These are phyloP conservation scores for Aproaerema taeniolella DNA, from an alignment of 2,888 invertebrate species.

Conservation along the genomic window DNA sequence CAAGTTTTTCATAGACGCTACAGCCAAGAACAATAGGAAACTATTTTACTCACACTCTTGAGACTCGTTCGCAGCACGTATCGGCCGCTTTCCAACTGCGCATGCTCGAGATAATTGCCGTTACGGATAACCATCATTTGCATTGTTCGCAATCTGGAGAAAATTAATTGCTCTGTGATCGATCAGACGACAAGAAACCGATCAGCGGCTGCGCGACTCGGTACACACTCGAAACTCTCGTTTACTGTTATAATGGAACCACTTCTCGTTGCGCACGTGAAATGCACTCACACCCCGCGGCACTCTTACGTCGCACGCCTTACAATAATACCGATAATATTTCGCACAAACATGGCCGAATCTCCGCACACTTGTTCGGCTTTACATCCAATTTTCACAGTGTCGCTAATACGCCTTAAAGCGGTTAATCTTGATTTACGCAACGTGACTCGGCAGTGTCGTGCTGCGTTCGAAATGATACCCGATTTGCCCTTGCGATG, in stretches of 20 bases:
- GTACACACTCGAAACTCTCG: slow-evolving; percentile 2
- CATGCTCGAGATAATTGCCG: slow-evolving; percentile 52
- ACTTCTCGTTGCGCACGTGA: slow-evolving; percentile 1
- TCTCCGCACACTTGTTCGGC: slow-evolving; percentile 22
- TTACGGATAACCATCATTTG: slow-evolving; percentile 67
- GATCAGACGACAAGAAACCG: slow-evolving; percentile 51
- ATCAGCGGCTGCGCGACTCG: slow-evolving; percentile 28
- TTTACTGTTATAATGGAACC: slow-evolving; percentile 6
- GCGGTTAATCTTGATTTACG: slow-evolving; percentile 14
- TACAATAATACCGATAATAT: slow-evolving; percentile 12
- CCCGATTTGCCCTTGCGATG: slow-evolving; percentile 27
- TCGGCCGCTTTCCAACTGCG: slow-evolving; percentile 61
- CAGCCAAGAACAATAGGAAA: slow-evolving; percentile 58
- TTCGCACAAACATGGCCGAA: slow-evolving; percentile 27
- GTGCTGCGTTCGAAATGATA: slow-evolving; percentile 31
- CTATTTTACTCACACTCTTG: slow-evolving; percentile 56
- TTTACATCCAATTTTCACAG: slow-evolving; percentile 22
- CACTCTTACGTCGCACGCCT: background rate
- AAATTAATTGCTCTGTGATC: slow-evolving; percentile 61
- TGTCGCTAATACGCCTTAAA: slow-evolving; percentile 10
- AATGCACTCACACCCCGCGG: slow-evolving; percentile 19
- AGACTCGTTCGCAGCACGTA: slow-evolving; percentile 45
- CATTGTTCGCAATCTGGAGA: slow-evolving; percentile 66
- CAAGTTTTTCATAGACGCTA: slow-evolving; percentile 44
- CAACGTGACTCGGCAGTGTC: slow-evolving; percentile 24